phyloP scores from a whole-genome alignment of 2,888 invertebrate species.

The Deilephila porcellus region DNA sequence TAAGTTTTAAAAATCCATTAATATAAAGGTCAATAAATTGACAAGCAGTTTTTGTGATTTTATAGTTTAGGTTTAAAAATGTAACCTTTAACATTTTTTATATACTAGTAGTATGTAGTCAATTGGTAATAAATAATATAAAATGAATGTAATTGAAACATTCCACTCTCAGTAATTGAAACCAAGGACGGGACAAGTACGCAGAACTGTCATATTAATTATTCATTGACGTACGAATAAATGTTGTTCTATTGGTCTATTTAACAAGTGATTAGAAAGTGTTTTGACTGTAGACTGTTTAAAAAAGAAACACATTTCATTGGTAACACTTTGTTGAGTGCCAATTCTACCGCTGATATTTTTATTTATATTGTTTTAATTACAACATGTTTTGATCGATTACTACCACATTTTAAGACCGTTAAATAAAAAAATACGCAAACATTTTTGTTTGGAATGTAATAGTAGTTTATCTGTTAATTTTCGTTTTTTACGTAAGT shows the following conservation, averaged over 20 bases:
- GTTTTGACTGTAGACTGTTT: not conserved
- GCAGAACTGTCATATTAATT: slow-evolving; percentile 53
- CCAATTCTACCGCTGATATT: too few species aligned
- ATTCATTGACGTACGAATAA: slow-evolving; percentile 41
- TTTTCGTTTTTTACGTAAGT: too few species aligned
- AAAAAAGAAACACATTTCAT: not conserved
- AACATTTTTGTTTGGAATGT: too few species aligned
- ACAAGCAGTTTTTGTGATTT: too few species aligned
- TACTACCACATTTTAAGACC: too few species aligned
- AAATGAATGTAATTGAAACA: slow-evolving; percentile 9
- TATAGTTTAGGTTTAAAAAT: too few species aligned
- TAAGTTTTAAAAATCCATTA: too few species aligned
- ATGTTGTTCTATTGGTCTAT: not conserved
- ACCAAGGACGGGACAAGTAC: slow-evolving; percentile 48
- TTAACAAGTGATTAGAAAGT: not conserved
- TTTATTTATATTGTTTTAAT: too few species aligned
- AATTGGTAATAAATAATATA: not conserved
- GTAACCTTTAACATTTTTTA: not conserved
- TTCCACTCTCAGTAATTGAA: slow-evolving; percentile 33
- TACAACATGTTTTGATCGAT: too few species aligned
- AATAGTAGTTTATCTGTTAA: too few species aligned
- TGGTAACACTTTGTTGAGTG: not conserved
- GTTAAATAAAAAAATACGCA: too few species aligned
- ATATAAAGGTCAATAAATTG: too few species aligned
- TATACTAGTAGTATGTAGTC: not conserved